Percentiles rank a stretch among this genome's conserved stretches.
These are phyloP conservation scores for Ptychodera flava DNA, from an alignment of 35 echinoderm and acorn worm species.

Conservation along the genomic window DNA sequence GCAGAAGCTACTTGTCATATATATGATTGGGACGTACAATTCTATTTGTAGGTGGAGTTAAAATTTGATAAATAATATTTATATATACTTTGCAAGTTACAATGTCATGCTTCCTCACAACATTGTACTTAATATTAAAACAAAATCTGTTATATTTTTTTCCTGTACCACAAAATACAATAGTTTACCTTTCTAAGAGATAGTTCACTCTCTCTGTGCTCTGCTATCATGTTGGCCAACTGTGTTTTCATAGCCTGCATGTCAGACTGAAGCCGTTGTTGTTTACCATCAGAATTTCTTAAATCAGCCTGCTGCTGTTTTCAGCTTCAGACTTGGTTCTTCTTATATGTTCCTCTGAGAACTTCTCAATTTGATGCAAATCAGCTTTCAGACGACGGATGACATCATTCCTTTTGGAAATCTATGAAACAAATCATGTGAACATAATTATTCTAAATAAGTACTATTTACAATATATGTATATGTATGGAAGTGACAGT, in stretches of 20 bases:
- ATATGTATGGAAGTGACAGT: too few species aligned
- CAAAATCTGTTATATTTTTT: too few species aligned
- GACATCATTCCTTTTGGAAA: conserved; percentile 93
- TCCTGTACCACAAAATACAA: too few species aligned
- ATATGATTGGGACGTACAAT: too few species aligned
- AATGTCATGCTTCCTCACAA: too few species aligned
- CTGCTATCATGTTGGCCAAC: conserved; percentile 71
- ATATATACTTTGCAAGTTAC: too few species aligned
- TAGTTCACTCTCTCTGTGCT: conserved; percentile 90
- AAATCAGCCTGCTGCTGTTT: conserved; percentile 93
- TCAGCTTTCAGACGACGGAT: conserved; percentile 86
- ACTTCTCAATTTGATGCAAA: conserved; percentile 94
- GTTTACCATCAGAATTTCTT: conserved; percentile 96
- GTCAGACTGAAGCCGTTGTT: conserved; percentile 56
- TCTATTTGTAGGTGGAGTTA: too few species aligned
- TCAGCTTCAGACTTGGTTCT: conserved; percentile 86
- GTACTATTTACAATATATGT: too few species aligned
- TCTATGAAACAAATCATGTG: conserved; percentile 32
- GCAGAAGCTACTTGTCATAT: too few species aligned
- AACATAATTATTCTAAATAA: too few species aligned
- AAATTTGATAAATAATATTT: too few species aligned
- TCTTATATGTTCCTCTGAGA: conserved; percentile 94
- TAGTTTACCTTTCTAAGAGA: conserved; percentile 80
- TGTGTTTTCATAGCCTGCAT: conserved; percentile 78
- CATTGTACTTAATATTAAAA: too few species aligned